A percentile compares a stretch with the other conserved stretches of the same genome.
These are phyloP conservation scores for Bembecia ichneumoniformis DNA, from an alignment of 2,888 invertebrate genomes.

Conservation along the genomic window DNA sequence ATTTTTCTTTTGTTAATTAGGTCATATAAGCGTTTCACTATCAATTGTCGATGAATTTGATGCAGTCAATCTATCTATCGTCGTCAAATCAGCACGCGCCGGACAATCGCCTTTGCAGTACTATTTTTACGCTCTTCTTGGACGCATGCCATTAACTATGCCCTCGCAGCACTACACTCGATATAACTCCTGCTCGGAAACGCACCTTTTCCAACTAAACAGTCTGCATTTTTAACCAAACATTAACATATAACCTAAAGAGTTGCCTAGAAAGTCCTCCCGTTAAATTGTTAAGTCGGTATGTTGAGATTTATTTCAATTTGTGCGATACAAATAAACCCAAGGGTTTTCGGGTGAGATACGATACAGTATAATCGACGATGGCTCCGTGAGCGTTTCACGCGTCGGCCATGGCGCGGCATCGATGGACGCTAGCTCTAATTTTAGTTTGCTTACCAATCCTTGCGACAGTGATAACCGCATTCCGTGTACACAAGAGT, in stretches of 20 bases:
- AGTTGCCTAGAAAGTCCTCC: neutral
- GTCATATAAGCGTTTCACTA: no score
- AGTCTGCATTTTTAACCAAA: slow-evolving; percentile 8
- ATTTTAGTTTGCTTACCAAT: slow-evolving; percentile 60
- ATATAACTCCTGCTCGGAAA: slow-evolving; percentile 73
- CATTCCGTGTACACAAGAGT: slow-evolving; percentile 62
- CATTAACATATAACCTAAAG: neutral
- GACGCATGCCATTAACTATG: slow-evolving; percentile 64
- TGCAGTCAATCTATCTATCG: slow-evolving; percentile 43
- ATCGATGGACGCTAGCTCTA: slow-evolving; percentile 60
- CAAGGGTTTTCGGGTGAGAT: slow-evolving; percentile 34
- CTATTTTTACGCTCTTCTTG: slow-evolving; percentile 66
- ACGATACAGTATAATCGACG: slow-evolving; percentile 48
- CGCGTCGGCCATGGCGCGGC: slow-evolving; percentile 62
- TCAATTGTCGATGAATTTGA: slow-evolving; percentile 8
- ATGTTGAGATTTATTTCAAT: slow-evolving; percentile 13
- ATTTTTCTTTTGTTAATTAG: no score
- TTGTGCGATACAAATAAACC: slow-evolving; percentile 44
- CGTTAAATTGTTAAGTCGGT: slow-evolving; percentile 14
- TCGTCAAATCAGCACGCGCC: slow-evolving; percentile 41
- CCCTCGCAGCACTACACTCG: slow-evolving; percentile 74
- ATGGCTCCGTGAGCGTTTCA: slow-evolving; percentile 61
- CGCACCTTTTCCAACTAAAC: slow-evolving; percentile 48
- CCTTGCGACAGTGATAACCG: slow-evolving; percentile 66
- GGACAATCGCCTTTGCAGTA: slow-evolving; percentile 60